phyloP scores from a whole-genome alignment of 2,113 vertebrate species.

The Cepphus grylle region DNA sequence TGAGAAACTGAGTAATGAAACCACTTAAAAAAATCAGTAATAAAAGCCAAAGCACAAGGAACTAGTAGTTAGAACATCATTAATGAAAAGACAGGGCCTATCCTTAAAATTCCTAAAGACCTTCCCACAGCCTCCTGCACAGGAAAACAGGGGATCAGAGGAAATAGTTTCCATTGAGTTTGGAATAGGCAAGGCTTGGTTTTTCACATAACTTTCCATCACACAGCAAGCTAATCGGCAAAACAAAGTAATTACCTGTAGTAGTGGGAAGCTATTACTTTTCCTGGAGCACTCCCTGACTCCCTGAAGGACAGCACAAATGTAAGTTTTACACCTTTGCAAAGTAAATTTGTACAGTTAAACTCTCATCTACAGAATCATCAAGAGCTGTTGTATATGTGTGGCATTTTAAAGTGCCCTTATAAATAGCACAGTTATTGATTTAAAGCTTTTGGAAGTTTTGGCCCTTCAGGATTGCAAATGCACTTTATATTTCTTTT shows the following conservation, averaged over 20 bases:
- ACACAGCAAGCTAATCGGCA: slow-evolving; percentile 33
- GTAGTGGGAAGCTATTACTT: slow-evolving; percentile 59
- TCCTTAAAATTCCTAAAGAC: not conserved
- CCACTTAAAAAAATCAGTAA: not conserved
- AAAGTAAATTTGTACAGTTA: not conserved
- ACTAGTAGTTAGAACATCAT: slow-evolving; percentile 12
- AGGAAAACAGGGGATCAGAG: not conserved
- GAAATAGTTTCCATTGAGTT: not conserved
- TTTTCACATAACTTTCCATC: slow-evolving; percentile 10
- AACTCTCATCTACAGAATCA: not conserved
- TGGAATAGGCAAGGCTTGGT: not conserved
- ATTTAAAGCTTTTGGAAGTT: not conserved
- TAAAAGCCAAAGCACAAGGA: not conserved
- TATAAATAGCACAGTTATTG: not conserved
- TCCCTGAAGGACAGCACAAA: slow-evolving; percentile 53
- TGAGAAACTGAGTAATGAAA: slow-evolving; percentile 2
- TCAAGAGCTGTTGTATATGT: not conserved
- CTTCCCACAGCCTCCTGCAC: not conserved
- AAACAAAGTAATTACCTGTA: slow-evolving; percentile 55
- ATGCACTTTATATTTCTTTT: not conserved
- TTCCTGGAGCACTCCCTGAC: slow-evolving; percentile 58
- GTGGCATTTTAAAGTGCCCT: not conserved
- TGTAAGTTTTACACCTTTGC: not conserved
- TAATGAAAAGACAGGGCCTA: not conserved
- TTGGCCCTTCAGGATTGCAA: not conserved